Evolutionary conservation across 2,797 vertebrate genomes (phyloP).

Genomic region (Gambelia wislizenii): DNA sequence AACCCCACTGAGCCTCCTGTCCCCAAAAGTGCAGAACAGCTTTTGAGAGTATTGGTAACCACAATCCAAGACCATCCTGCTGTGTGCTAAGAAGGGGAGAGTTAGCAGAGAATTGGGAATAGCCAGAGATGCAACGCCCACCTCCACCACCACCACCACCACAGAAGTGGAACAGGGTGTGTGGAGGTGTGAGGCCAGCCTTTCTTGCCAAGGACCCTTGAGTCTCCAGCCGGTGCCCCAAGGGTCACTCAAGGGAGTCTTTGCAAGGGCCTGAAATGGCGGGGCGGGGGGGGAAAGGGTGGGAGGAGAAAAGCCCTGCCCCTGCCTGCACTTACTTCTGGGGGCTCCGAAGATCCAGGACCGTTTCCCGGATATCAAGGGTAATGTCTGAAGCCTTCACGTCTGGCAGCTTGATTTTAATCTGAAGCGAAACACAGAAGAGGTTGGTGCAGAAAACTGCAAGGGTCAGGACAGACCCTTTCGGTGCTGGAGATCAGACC

Average conservation of each 20-base stretch:
- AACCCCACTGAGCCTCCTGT: background rate
- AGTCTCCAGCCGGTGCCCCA: fast-evolving
- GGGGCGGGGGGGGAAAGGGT: constrained; percentile 18
- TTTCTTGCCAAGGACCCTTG: background rate
- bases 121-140: background rate
- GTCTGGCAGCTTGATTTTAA: constrained; percentile 89
- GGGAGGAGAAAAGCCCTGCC: background rate
- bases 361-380: constrained; percentile 87
- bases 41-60: too few species aligned
- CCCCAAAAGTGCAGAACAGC: too few species aligned
- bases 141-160: too few species aligned
- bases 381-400: constrained; percentile 87
- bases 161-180: background rate
- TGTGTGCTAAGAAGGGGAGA: too few species aligned
- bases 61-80: too few species aligned
- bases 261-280: too few species aligned
- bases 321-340: constrained; percentile 84
- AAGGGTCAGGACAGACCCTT: constrained; percentile 35
- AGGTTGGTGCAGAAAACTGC: constrained; percentile 16
- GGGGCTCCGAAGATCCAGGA: constrained; percentile 90
- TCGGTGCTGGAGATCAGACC: constrained; percentile 40
- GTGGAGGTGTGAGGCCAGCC: background rate
- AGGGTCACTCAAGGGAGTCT: background rate
- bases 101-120: background rate
- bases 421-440: constrained; percentile 72